Percentiles rank a stretch among this genome's conserved stretches.
Evolutionary conservation across 2,113 vertebrate species (phyloP).

Genomic region (Agapornis roseicollis): DNA sequence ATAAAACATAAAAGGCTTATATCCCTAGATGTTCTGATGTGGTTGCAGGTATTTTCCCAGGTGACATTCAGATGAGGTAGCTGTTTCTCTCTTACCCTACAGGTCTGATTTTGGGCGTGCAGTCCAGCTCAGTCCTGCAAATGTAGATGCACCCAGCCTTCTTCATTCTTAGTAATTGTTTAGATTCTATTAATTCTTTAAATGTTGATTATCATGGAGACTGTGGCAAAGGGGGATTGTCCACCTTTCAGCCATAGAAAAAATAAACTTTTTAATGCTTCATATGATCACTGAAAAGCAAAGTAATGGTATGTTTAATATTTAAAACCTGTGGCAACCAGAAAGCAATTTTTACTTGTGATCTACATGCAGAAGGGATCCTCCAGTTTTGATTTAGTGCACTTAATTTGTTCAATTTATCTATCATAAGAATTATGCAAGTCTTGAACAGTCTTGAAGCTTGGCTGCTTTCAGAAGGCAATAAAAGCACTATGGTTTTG

Average conservation of each 20-base stretch:
- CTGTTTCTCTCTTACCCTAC: neutral
- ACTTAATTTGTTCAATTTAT: neutral
- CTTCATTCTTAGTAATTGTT: neutral
- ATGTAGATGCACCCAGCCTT: neutral
- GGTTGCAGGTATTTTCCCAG: neutral
- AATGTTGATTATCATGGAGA: neutral
- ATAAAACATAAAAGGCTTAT: neutral
- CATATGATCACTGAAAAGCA: accelerated
- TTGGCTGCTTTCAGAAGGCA: neutral
- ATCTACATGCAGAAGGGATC: neutral
- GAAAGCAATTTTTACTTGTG: neutral
- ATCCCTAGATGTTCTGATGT: neutral
- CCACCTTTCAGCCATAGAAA: neutral
- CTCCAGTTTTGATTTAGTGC: neutral
- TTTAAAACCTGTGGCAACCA: neutral
- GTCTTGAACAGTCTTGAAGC: neutral
- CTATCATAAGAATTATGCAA: neutral
- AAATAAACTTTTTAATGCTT: neutral
- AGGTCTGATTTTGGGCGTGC: neutral
- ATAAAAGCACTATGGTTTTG: neutral
- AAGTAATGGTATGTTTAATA: neutral
- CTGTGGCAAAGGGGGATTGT: neutral
- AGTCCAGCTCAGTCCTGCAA: neutral
- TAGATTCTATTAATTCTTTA: neutral
- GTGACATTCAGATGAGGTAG: neutral